Evolutionary conservation across 2,113 vertebrate genomes (phyloP).

Genomic region (Lynx canadensis): DNA sequence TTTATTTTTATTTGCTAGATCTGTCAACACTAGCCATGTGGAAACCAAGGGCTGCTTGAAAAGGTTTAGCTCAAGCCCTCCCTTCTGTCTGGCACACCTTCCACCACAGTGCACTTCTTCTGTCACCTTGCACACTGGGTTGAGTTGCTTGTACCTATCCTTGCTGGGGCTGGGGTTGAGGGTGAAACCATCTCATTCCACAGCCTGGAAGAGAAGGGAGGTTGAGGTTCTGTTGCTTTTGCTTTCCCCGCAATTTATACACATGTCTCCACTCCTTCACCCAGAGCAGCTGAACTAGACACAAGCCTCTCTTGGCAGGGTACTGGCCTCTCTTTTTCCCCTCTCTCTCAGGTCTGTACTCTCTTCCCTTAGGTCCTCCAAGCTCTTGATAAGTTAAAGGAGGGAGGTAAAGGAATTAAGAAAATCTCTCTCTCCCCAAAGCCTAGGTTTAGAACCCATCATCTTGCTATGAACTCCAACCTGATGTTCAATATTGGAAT

Average conservation of each 20-base stretch:
- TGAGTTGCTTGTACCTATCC: background rate
- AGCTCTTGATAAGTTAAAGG: background rate
- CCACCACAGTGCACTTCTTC: background rate
- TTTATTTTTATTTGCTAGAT: background rate
- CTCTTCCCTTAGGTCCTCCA: background rate
- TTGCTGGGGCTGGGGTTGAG: background rate
- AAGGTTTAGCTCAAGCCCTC: background rate
- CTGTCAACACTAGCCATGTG: background rate
- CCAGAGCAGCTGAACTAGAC: background rate
- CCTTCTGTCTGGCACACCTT: background rate
- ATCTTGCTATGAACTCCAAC: slow-evolving; percentile 25
- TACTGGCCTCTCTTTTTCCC: background rate
- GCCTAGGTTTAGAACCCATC: slow-evolving; percentile 13
- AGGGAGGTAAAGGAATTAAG: slow-evolving; percentile 4
- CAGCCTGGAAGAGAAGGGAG: background rate
- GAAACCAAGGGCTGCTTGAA: background rate
- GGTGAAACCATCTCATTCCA: background rate
- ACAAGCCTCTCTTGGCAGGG: background rate
- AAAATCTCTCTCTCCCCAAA: slow-evolving; percentile 36
- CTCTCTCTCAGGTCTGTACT: background rate
- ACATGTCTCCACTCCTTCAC: background rate
- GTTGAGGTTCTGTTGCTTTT: background rate
- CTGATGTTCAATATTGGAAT: slow-evolving; percentile 25
- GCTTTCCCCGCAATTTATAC: background rate
- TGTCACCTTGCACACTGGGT: background rate